Conservation (phyloP, 2,797 vertebrate genomes). For the Thamnophis elegans region DNA sequence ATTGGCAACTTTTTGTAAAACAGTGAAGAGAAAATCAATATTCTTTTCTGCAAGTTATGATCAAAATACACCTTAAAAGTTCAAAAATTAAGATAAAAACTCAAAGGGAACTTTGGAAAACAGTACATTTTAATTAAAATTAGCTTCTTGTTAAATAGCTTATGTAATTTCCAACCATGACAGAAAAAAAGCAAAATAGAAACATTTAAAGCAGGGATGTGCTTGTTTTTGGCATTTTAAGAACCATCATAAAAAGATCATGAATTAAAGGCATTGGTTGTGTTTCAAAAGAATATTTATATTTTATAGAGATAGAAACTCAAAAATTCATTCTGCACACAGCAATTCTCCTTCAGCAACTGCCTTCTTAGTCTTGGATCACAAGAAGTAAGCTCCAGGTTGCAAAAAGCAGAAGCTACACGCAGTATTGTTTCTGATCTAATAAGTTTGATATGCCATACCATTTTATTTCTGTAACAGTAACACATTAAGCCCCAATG, state of each 20-base stretch:
- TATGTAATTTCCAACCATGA: background rate
- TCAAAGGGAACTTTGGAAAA: background rate
- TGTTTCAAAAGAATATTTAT: background rate
- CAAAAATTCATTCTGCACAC: background rate
- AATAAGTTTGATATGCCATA: no score
- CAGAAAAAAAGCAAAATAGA: background rate
- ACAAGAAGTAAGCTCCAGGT: background rate
- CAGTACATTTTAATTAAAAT: slow-evolving; percentile 48
- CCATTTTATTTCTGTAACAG: background rate
- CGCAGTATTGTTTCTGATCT: background rate
- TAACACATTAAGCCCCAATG: background rate
- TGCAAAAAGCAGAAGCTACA: background rate
- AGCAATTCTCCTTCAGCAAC: background rate
- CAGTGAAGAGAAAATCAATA: slow-evolving; percentile 37
- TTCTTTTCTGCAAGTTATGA: slow-evolving; percentile 26
- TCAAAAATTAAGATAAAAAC: slow-evolving; percentile 32
- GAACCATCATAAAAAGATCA: slow-evolving; percentile 44
- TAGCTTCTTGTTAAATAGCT: slow-evolving; percentile 29
- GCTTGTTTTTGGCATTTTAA: slow-evolving; percentile 41
- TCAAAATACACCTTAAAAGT: slow-evolving; percentile 32
- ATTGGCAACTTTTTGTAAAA: slow-evolving; percentile 34
- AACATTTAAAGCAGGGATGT: background rate
- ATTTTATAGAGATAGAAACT: background rate
- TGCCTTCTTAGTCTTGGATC: background rate
- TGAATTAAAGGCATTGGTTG: slow-evolving; percentile 17